Base-by-base conservation (phyloP, 1,140 invertebrate genomes). In the Sarcophaga bullata region DNA sequence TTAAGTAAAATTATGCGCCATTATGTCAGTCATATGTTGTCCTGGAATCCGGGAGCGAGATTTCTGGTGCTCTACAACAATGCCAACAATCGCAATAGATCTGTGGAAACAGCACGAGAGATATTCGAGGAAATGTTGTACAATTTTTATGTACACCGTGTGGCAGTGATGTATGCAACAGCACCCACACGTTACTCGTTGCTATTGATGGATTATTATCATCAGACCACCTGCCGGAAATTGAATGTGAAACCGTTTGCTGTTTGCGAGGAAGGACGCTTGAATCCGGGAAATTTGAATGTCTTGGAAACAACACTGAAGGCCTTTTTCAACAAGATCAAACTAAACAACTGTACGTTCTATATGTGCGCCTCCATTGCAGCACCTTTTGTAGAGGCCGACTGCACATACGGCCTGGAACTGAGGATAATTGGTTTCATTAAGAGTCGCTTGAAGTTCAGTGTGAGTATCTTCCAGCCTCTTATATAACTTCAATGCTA, bases 11-110 rank as follows among this genome's bases (percentile, higher is more conserved):
- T 89, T 1, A 84, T 90, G 85, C n/a, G 13, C 0, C 37, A 80
- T 0, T 84, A 83, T 50, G 80, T 87, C 1, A 86, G 82, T 49
- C 62, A 82, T 13, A 87, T 84, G 76, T 68, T 83, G 9, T 88
- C 89, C 0, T 90, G 88, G 87, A 90, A 90, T 81, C 89, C 88
- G 0, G 89, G 88, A 1, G 89, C 86, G 0, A 83, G 85, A 6
- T 89, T 89, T 46, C 58, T 90, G 9, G 83, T 90, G 19, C 85
- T 90, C 50, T 90, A 82, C 48, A 86, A 90, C 58, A 87, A 86
- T 81, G 50, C 80, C 0, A 9, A 72, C 8, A 17, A 85, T 72
- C 76, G 80, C 0, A 25, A 84, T 15, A 84, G 73, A 0, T 84
- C 85, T 8, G 81, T 82, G 81, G 73, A 80, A 0, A 78, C 87